phyloP scores from a whole-genome alignment of 2,113 vertebrate genomes.

The Plestiodon gilberti region DNA sequence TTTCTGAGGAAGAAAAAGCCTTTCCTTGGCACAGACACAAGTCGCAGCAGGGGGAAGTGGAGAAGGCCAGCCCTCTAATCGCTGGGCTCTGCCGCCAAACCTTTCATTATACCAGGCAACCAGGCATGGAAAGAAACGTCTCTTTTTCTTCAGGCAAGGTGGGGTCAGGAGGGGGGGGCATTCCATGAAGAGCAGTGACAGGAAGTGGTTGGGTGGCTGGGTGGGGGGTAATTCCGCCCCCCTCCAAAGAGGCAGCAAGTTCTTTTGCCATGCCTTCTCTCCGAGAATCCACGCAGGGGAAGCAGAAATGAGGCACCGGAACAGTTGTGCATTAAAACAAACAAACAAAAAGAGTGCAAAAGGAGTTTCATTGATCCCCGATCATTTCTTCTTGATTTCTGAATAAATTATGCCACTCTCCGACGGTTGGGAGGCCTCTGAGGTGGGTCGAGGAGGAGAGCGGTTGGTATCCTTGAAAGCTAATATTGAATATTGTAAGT shows the following conservation, averaged over 20 bases:
- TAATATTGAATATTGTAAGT: conserved; percentile 34
- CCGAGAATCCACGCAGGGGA: not conserved
- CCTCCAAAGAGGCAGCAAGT: not conserved
- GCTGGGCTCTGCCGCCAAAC: not conserved
- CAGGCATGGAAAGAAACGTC: not conserved
- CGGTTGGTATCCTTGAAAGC: not conserved
- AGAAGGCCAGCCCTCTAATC: not conserved
- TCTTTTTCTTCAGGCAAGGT: not conserved
- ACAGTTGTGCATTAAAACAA: not conserved
- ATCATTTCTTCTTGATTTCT: conserved; percentile 34
- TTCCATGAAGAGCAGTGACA: not conserved
- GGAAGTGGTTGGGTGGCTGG: no score
- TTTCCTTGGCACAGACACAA: not conserved
- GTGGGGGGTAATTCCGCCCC: no score
- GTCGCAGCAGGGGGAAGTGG: not conserved
- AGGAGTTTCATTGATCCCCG: not conserved
- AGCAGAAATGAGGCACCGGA: not conserved
- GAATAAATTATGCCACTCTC: conserved; percentile 4
- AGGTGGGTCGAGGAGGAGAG: not conserved
- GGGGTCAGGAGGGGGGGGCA: not conserved
- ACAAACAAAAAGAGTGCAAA: not conserved
- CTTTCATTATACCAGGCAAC: not conserved
- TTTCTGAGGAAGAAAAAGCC: not conserved
- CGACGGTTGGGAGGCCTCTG: not conserved
- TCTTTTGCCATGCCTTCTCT: not conserved